Evolutionary conservation across 2,797 vertebrate genomes (phyloP), one percentile per base, ranked within the genome.

Genomic region (Lithobates pipiens): DNA sequence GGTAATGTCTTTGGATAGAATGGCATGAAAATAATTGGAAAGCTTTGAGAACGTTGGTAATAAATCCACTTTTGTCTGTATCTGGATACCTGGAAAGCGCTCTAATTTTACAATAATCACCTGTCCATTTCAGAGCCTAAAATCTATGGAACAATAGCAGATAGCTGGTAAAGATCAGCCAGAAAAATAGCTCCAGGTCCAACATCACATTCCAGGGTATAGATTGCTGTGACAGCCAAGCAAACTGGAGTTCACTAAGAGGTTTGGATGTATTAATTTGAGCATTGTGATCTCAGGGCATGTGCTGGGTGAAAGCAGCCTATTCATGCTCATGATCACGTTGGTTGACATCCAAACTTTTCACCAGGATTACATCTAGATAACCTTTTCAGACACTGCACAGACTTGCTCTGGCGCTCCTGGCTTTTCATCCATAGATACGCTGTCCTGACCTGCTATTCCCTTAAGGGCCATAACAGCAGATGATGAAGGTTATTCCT

Each of bases 351-450:
- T 77, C 74, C 82, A 77, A 76, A 76, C 9, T 11, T 36, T 27
- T 70, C 42, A 29, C 50, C 80, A 83, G 29, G n/a, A 27, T 54
- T 77, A 54, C 42, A 68, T 54, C n/a, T 65, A 83, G 29, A 86
- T 83, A 83, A 72, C 80, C 80, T 86, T 77, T 63, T 29, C 39
- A 83, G 27, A 73, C 80, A 77, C 75, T 83, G 85, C 75, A 57
- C 74, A 86, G 80, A 82, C 85, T 86, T 83, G 80, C 67, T 77
- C 44, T 67, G 44, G 34, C 10, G 69, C 84, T 80, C 54, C 69
- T 80, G 74, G 39, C 16, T 63, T 32, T 78, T 42, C 68, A 54
- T 67, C 54, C 18, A 65, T 32, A 72, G 80, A 77, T 82, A 78
- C 23, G 67, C 29, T 77, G 80, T 72, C 39, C 36, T 83, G 69